phyloP scores from a whole-genome alignment of 2,797 vertebrate species.

The Lacerta bilineata region DNA sequence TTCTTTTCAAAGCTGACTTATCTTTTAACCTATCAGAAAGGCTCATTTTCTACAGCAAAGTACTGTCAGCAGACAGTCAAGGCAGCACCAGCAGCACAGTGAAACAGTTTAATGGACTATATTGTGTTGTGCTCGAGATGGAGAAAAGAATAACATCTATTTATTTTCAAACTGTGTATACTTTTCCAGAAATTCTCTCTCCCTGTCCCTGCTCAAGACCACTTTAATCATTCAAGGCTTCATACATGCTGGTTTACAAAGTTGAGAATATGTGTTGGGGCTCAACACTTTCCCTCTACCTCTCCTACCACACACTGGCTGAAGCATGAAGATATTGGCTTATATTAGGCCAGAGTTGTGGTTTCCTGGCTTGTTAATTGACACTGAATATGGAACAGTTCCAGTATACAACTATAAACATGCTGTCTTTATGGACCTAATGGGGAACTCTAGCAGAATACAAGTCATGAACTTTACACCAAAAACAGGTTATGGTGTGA shows the following conservation, averaged over 20 bases:
- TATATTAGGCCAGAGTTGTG: neutral
- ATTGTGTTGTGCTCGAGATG: neutral
- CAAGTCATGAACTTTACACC: neutral
- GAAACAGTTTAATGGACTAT: constrained; percentile 25
- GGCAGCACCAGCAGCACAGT: neutral
- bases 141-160: neutral
- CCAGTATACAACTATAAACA: neutral
- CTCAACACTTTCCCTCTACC: neutral
- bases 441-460: neutral
- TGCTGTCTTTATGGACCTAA: no score
- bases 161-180: constrained; percentile 12
- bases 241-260: neutral
- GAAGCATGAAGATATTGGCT: neutral
- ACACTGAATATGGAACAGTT: neutral
- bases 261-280: neutral
- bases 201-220: neutral
- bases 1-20: constrained; percentile 34
- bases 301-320: neutral
- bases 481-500: neutral
- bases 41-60: constrained; percentile 34
- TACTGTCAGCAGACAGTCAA: constrained; percentile 14
- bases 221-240: neutral
- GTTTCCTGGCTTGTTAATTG: neutral
- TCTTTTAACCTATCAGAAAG: constrained; percentile 22
- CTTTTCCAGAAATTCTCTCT: constrained; percentile 1